Evolutionary conservation across 1,140 invertebrate genomes (phyloP), one percentile per base, ranked within the genome.

Genomic region (Aricia agestis): DNA sequence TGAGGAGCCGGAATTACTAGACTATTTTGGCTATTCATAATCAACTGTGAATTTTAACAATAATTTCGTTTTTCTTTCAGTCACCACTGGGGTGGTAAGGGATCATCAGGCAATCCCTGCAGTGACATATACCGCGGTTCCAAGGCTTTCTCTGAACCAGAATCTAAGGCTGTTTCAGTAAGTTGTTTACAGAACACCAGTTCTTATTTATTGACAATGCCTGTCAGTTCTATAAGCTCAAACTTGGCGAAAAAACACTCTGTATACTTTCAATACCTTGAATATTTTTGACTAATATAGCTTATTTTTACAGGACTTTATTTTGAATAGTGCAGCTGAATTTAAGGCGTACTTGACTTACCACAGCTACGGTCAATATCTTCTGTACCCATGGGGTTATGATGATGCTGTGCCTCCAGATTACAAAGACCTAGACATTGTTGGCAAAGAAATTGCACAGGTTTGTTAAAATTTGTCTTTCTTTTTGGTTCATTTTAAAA

Each of bases 61-160:
- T 45, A 32, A 36, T 13, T 13, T 13, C 45, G 42, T 65, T n/a
- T 72, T 73, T 67, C 13, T 59, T 61, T 36, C 32, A 94, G 93
- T 71, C 95, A 96, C 78, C 94, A 95, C 70, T 98, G 96, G 97
- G 95, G 95, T 41, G 93, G 94, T 32, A 93, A 94, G 77, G 97
- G 97, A 2, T 94, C 97, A 13, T 97, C 96, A n/a, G 94, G 92
- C n/a, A 95, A 97, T 89, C 96, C 96, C 0, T 99, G 98, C 85
- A 95, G 95, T 25, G 97, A 98, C 74, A 97, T 95, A 1, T 99
- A 96, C 86, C 94, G 96, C n/a, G 98, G 98, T n/a, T 92, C 94
- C 0, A 87, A 92, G 6, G 93, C 98, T 0, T 99, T 99, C 87
- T 98, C 97, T 0, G 98, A 99, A 92, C 96, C 97, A 0, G 98